Conservation (phyloP, 2,888 invertebrate species). For the Xanthia togata region DNA sequence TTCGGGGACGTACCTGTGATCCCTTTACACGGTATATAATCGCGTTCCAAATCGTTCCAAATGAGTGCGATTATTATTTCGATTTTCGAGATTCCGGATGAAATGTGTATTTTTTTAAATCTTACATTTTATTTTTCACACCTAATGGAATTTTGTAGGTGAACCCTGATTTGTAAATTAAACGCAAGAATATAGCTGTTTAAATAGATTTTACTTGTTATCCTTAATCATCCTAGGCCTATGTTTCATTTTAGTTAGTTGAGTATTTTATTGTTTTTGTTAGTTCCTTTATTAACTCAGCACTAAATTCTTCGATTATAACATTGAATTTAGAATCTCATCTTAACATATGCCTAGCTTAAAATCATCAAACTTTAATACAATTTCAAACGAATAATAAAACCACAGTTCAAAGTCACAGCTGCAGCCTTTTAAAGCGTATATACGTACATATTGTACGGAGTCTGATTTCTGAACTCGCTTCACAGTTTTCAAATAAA, state of each 20-base stretch:
- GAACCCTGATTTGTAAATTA: neutral
- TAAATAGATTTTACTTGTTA: neutral
- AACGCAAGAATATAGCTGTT: neutral
- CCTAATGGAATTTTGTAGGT: neutral
- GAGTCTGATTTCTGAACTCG: constrained; percentile 30
- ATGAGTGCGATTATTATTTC: constrained; percentile 38
- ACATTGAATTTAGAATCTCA: neutral
- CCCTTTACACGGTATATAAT: constrained; percentile 52
- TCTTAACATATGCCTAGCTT: neutral
- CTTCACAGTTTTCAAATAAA: constrained; percentile 36
- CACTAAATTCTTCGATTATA: neutral
- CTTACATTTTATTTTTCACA: neutral
- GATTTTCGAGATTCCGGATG: constrained; percentile 24
- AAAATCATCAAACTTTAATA: constrained; percentile 2
- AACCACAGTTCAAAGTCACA: constrained; percentile 15
- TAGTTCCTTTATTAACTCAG: neutral
- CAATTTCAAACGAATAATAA: constrained; percentile 22
- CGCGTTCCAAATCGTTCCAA: constrained; percentile 36
- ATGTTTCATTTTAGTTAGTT: neutral
- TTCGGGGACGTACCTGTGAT: constrained; percentile 41
- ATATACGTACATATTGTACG: constrained; percentile 35
- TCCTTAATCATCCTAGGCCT: too few relatives aligned
- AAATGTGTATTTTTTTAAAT: constrained; percentile 14
- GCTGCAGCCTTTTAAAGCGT: constrained; percentile 14
- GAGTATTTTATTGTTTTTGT: neutral